Conservation (phyloP, 2,797 vertebrate species). For the Octomys mimax region DNA sequence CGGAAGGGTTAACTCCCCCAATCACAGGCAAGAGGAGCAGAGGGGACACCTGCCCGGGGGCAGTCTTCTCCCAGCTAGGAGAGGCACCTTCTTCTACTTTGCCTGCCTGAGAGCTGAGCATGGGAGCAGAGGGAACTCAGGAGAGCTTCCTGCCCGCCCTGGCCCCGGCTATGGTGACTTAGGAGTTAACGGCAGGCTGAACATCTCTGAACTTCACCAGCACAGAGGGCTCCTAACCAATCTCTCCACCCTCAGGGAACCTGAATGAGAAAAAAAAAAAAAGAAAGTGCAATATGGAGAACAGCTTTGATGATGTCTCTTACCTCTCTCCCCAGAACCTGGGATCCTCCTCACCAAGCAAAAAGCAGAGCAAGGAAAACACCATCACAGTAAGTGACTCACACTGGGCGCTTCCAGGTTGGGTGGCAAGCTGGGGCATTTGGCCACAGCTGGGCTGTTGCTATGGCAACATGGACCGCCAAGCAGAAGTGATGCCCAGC, state of each 20-base stretch:
- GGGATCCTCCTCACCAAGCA: slow-evolving; percentile 93
- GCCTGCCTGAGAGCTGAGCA: slow-evolving; percentile 65
- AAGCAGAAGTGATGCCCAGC: slow-evolving; percentile 49
- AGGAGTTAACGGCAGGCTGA: slow-evolving; percentile 69
- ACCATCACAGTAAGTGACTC: slow-evolving; percentile 93
- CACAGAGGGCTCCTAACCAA: background rate
- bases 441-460: slow-evolving; percentile 67
- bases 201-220: slow-evolving; percentile 77
- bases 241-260: slow-evolving; percentile 54
- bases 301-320: slow-evolving; percentile 90
- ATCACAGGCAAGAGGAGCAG: slow-evolving; percentile 61
- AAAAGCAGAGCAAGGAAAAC: slow-evolving; percentile 93
- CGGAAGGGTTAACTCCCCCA: slow-evolving; percentile 78
- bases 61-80: slow-evolving; percentile 60
- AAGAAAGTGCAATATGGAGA: slow-evolving; percentile 88
- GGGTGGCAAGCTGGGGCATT: background rate
- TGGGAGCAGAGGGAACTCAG: slow-evolving; percentile 23
- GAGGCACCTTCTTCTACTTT: slow-evolving; percentile 33
- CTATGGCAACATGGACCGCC: slow-evolving; percentile 66
- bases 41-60: slow-evolving; percentile 85
- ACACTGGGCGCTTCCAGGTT: background rate
- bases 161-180: slow-evolving; percentile 84
- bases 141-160: slow-evolving; percentile 60
- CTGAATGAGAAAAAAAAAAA: slow-evolving; percentile 4
- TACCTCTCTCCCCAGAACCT: slow-evolving; percentile 93